A percentile compares a stretch with the other conserved stretches of the same genome.
These are phyloP conservation scores for Engystomops pustulosus DNA, from an alignment of 2,113 vertebrate genomes.

Conservation along the genomic window DNA sequence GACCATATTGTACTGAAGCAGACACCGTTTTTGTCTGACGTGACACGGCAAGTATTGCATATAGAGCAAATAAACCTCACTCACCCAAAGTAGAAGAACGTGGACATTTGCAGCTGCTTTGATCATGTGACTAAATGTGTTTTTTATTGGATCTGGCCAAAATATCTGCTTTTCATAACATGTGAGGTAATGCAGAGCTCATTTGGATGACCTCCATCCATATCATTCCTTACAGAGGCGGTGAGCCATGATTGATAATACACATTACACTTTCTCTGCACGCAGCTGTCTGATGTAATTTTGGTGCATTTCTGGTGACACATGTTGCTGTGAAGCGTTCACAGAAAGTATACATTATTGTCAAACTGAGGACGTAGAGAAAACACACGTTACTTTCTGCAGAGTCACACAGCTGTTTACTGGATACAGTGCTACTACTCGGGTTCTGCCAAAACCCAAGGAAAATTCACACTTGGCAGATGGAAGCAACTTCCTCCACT, in stretches of 20 bases:
- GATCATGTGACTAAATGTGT: background rate
- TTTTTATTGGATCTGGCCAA: background rate
- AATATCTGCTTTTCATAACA: no score
- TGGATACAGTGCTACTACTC: constrained; percentile 41
- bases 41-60: no score
- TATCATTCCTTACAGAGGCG: background rate
- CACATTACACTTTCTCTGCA: no score
- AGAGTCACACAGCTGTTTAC: constrained; percentile 50
- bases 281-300: background rate
- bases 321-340: background rate
- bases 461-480: constrained; percentile 56
- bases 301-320: background rate
- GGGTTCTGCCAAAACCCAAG: constrained; percentile 48
- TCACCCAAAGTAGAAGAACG: no score
- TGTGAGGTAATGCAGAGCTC: background rate
- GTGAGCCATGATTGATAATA: no score
- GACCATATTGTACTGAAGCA: no score
- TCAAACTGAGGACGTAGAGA: background rate
- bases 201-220: constrained; percentile 1
- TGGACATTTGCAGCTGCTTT: background rate
- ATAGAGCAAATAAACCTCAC: no score
- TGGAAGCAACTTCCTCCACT: constrained; percentile 50
- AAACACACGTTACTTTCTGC: constrained; percentile 48
- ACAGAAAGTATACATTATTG: constrained; percentile 12
- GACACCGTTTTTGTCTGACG: no score